Evolutionary conservation across 2,888 invertebrate species (phyloP).

Genomic region (Blera fallax): DNA sequence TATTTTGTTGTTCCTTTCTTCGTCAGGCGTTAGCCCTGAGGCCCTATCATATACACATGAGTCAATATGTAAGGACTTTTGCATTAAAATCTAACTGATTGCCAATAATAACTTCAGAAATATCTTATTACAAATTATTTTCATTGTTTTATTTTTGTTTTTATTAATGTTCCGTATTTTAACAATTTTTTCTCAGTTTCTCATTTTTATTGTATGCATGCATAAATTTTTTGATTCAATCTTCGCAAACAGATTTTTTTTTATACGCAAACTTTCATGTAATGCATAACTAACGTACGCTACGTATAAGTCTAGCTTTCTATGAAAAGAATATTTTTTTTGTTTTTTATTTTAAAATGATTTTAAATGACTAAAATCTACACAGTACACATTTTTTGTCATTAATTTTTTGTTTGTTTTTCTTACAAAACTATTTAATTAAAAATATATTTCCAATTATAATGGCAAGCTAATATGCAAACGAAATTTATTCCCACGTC

Average conservation of each 20-base stretch:
- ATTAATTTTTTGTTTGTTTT: neutral
- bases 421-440: constrained; percentile 15
- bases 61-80: too few relatives aligned
- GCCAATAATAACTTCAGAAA: neutral
- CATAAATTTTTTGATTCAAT: neutral
- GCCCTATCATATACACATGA: too few relatives aligned
- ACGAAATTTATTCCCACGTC: neutral
- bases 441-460: neutral
- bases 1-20: too few relatives aligned
- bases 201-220: constrained; percentile 18
- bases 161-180: constrained; percentile 24
- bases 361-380: neutral
- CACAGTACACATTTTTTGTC: constrained; percentile 1
- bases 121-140: neutral
- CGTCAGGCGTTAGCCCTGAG: too few relatives aligned
- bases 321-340: neutral
- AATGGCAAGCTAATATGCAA: constrained; percentile 13
- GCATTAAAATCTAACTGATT: too few relatives aligned
- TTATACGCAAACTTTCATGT: neutral
- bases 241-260: neutral
- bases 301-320: constrained; percentile 6
- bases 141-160: neutral
- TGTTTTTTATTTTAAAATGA: neutral
- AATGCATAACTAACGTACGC: constrained; percentile 7
- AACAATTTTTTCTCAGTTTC: constrained; percentile 33